Base-by-base conservation (phyloP, 2,888 invertebrate species). In the Teleiodes luculella region DNA sequence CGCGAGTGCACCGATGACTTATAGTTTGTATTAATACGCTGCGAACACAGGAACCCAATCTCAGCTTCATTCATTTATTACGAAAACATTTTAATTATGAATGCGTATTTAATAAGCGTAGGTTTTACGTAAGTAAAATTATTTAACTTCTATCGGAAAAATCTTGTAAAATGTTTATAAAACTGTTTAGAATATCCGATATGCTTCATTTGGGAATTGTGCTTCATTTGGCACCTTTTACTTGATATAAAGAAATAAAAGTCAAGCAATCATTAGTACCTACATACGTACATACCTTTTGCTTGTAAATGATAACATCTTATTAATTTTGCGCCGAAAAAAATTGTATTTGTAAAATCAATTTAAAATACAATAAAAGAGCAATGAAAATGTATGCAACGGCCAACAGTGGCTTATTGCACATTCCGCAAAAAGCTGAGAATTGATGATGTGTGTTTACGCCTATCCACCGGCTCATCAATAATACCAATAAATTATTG, bases 1-100 rank as follows among this genome's bases (percentile, higher is more conserved):
- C 76, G 72, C 75, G 78, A 79, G 74, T 83, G 81, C 83, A 80
- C 67, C 66, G 75, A 80, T 86, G 85, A 86, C 84, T 83, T 85
- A 84, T 85, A 82, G 83, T 80, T 83, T 75, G 76, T 85, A 82
- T 83, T 83, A 84, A 84, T 83, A 79, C 76, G 74, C 73, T 75
- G 73, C 74, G 76, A 75, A 83, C 83, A 80, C 76, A 68, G 78
- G 64, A 81, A 79, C 76, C 77, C 84, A 78, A 82, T 81, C 76
- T 70, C 74, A 75, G 74, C 72, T 78, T 83, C 82, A 84, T 83
- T 80, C 77, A 79, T 74, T 50, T 53, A 56, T 51, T 30, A 39
- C 36, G 53, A 31, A 46, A n/a, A 46, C 28, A 8, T 43, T 43
- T 2, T 28, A n/a, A 13, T 43, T 28, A 28, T 20, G 13, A 43